Evolutionary conservation across 2,797 vertebrate species (phyloP).

Genomic region (Loriculus beryllinus): DNA sequence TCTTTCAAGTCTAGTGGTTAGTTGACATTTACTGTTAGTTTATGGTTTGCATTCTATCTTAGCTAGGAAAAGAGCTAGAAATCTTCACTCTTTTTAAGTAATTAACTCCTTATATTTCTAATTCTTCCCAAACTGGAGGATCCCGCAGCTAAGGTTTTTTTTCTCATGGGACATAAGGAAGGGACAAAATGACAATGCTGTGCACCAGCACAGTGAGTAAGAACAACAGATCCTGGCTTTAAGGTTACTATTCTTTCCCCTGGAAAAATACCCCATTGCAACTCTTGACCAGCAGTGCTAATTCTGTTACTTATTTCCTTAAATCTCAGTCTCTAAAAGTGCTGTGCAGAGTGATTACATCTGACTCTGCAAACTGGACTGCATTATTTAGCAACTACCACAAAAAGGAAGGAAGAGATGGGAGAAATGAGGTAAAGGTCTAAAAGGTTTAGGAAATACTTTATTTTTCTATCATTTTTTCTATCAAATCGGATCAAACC

Average conservation of each 20-base stretch:
- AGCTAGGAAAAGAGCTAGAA: background rate
- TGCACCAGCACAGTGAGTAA: background rate
- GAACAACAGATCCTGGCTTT: background rate
- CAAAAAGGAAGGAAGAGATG: background rate
- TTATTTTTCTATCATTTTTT: background rate
- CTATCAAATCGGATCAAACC: background rate
- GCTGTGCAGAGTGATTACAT: background rate
- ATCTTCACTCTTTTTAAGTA: background rate
- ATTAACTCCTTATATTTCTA: background rate
- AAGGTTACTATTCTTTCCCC: background rate
- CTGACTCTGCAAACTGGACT: background rate
- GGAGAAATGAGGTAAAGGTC: background rate
- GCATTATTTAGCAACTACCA: background rate
- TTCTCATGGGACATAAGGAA: background rate
- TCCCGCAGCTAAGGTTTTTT: background rate
- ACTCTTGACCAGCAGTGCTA: background rate
- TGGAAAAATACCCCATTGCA: background rate
- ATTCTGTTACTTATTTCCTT: background rate
- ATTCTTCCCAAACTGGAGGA: background rate
- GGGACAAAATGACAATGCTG: background rate
- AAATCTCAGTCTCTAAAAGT: background rate
- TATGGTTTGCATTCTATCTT: background rate
- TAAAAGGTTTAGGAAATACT: background rate
- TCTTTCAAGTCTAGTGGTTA: slow-evolving; percentile 37
- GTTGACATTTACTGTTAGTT: slow-evolving; percentile 45